Conservation (phyloP, 2,797 vertebrate genomes). For the Staurois parvus region DNA sequence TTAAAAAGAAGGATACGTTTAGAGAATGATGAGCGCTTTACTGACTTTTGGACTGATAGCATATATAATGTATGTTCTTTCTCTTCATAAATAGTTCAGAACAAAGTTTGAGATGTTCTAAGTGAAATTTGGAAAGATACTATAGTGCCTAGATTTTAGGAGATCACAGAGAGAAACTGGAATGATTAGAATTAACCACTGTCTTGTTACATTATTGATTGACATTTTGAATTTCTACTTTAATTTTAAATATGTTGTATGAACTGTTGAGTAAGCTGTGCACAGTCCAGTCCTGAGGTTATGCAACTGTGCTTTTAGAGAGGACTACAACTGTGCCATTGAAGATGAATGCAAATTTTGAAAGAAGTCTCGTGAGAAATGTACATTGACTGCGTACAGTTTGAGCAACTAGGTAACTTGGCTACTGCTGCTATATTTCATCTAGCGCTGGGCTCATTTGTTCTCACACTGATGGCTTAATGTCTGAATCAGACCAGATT, state of each 20-base stretch:
- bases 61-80: conserved; percentile 53
- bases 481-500: not conserved
- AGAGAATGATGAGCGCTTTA: conserved; percentile 39
- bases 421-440: not conserved
- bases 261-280: no score
- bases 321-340: not conserved
- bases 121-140: conserved; percentile 42
- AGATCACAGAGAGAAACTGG: conserved; percentile 9
- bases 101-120: conserved; percentile 34
- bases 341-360: not conserved
- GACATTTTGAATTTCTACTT: not conserved
- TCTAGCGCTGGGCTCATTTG: not conserved
- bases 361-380: not conserved
- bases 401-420: no score
- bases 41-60: conserved; percentile 42
- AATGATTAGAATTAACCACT: not conserved
- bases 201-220: conserved; percentile 20
- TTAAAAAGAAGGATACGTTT: conserved; percentile 36
- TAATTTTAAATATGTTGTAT: not conserved
- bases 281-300: not conserved
- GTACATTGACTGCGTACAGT: no score
- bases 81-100: conserved; percentile 46
- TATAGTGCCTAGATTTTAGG: conserved; percentile 2
- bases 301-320: not conserved
- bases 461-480: not conserved